Evolutionary conservation across 2,797 vertebrate species (phyloP), one percentile per base, ranked within the genome.

Genomic region (Oreochromis mossambicus): DNA sequence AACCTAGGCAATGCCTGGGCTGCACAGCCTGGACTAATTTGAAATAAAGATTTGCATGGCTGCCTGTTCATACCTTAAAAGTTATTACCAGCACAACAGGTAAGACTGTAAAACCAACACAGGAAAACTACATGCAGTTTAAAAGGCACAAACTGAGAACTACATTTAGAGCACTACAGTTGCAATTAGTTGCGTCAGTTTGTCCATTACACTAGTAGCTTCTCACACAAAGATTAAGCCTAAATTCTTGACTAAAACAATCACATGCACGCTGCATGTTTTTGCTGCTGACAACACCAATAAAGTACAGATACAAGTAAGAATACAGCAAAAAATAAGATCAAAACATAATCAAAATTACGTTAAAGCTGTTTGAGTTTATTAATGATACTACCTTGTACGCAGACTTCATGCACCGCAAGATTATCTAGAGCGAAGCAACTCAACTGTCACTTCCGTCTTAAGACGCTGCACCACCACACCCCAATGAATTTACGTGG

Each of bases 181-280:
- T 95, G 84, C 94, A 94, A 87, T 83, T 34, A 78, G 84, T 94
- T 95, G 92, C 92, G 89, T 95, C 94, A 94, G 83, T 70, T 84
- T 73, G 80, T 80, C 81, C 14, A 34, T 79, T 86, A 79, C 90
- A 86, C 82, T 13, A 75, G 26, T 29, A 77, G 81, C 79, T 76
- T 90, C 73, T 87, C 48, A 32, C 26, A 51, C 15, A 15, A 24
- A 56, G 32, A 82, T 80, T 36, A 77, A 80, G 43, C n/a, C 14
- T 34, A 14, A 85, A 3, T 83, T 70, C 54, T 34, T 29, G 6
- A 79, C 29, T 66, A 46, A 38, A 83, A 41, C 50, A 70, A 85
- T 51, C 7, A 2, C 75, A 56, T 12, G 34, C 61, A 38, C 61
- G 38, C 34, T 63, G 43, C 70, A 51, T 2, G 19, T 17, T 82